Evolutionary conservation across 2,888 invertebrate species (phyloP).

Genomic region (Cantharis rustica): DNA sequence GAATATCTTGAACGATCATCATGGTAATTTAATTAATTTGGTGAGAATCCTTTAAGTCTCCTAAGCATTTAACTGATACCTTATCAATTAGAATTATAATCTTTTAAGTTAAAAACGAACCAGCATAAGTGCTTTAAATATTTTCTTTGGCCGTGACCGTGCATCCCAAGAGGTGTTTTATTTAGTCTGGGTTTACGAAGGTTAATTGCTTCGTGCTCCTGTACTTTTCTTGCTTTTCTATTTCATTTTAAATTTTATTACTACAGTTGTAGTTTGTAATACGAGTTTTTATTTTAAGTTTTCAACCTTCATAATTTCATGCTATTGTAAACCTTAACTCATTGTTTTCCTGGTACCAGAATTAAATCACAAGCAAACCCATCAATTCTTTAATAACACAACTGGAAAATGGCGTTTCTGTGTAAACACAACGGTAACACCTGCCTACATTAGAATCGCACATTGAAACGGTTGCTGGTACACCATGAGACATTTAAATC

Average conservation of each 20-base stretch:
- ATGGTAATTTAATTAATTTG: not conserved
- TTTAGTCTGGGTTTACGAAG: conserved; percentile 18
- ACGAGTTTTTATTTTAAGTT: not conserved
- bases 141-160: conserved; percentile 13
- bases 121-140: not conserved
- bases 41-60: not conserved
- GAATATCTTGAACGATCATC: not conserved
- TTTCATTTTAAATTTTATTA: not conserved
- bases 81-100: not conserved
- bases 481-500: not conserved
- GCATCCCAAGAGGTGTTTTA: conserved; percentile 19
- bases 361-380: not conserved
- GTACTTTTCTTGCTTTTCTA: not conserved
- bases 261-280: not conserved
- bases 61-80: not conserved
- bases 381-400: not conserved
- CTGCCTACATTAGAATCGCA: not conserved
- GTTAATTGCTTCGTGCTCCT: conserved; percentile 10
- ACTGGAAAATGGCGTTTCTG: not conserved
- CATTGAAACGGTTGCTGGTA: not conserved
- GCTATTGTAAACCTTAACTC: not conserved
- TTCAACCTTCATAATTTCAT: not conserved
- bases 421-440: not conserved
- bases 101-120: not conserved
- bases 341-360: not conserved